Evolutionary conservation across 2,797 vertebrate species (phyloP), one percentile per base, ranked within the genome.

Genomic region (Enteromius radiatus): DNA sequence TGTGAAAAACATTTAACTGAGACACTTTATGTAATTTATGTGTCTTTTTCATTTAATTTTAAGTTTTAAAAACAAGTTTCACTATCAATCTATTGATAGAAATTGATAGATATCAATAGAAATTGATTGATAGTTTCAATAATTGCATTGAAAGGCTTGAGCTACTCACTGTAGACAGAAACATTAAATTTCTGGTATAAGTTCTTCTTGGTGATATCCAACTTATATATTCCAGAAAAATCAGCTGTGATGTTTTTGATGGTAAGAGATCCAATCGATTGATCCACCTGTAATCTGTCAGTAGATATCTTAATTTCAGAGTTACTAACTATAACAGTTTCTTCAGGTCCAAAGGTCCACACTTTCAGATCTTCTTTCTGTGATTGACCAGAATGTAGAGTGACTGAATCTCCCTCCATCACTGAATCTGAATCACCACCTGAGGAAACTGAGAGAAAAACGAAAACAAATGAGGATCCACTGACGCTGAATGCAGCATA

Each of bases 171-270:
- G 14, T 23, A 45, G 41, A 77, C 59, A 0, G 38, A 28, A 64
- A 77, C 41, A 7, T 21, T 64, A 38, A 47, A 64, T 3, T 0
- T 31, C 17, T 31, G 33, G 11, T 19, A 15, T 0, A 14, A 31
- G 28, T 5, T 28, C 26, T 8, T 45, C 11, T 17, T 33, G 26
- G 19, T 7, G 2, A 4, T 64, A 9, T 77, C 5, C 0, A 64
- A 43, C 7, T 3, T 10, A 77, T 77, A 77, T 45, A 64, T 6
- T 77, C 75, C 75, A n/a, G 75, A 47, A 19, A 63, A 61, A 45
- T 77, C 28, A 7, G 59, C 26, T 15, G 5, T 77, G 59, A 77
- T 33, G 41, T 77, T 77, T 0, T 61, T 64, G 21, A 77, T 77
- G 38, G 41, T 64, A 1, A 77, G 59, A 64, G 59, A 21, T 14